Evolutionary conservation across 92 coral and sea anemone genomes (phyloP), one percentile per base, ranked within the genome.

Genomic region (Chrysogorgia sp.): DNA sequence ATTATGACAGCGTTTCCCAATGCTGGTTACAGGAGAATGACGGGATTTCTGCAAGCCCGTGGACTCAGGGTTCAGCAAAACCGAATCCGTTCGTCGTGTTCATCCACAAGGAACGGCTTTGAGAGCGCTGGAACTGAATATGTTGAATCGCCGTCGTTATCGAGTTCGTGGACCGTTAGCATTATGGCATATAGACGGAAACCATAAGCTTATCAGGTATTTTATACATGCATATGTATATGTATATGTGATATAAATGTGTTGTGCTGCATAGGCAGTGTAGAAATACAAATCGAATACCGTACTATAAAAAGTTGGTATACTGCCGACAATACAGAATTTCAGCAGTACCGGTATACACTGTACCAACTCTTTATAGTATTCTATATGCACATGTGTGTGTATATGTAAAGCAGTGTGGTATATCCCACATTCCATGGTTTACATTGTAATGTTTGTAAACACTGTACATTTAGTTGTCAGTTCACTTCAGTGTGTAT

Each of bases 11-110:
- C 32, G 40, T 61, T 59, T 26, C 86, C 86, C 31, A 82, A 82
- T 53, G 70, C 86, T 60, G 86, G 86, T 58, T 59, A 82, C 72
- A 82, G 56, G 69, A 61, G 86, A 35, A 82, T 82, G 86, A 82
- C 86, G 23, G 86, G 86, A n/a, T 63, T 74, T 50, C 49, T 82
- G 52, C 35, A 30, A 29, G 72, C 75, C 74, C 75, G 82, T 40
- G 81, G 81, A 7, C 26, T 83, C 50, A 58, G 74, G 65, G 64
- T 76, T 22, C 83, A 83, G 37, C 87, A 83, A 76, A 34, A 35
- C 1, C 34, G 70, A 78, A 58, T 83, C 45, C 82, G 77, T 83
- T 82, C 86, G 59, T 20, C 63, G 82, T 35, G 86, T 82, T 15
- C 61, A 82, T 60, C 86, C 86, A 13, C 63, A 74, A 37, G 86